Evolutionary conservation across 2,113 vertebrate genomes (phyloP).

Genomic region (Brachirus orientalis): DNA sequence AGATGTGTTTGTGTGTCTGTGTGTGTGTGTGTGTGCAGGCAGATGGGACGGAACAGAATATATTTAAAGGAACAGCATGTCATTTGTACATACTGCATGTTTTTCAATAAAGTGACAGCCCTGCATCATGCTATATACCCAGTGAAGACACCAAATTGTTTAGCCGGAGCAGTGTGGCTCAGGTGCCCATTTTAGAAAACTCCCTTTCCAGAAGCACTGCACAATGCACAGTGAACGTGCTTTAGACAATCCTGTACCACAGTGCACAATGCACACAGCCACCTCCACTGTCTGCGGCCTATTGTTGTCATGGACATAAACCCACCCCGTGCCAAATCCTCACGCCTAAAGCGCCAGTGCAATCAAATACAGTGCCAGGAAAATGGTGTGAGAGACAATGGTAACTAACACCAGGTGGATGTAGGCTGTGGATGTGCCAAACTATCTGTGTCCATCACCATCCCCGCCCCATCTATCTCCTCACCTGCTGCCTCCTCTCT

Average conservation of each 20-base stretch:
- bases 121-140: conserved; percentile 37
- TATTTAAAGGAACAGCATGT: too few species aligned
- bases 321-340: conserved; percentile 64
- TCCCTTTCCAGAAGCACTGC: conserved; percentile 54
- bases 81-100: too few species aligned
- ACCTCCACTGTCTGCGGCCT: conserved; percentile 47
- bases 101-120: background rate
- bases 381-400: conserved; percentile 58
- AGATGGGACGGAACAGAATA: too few species aligned
- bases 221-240: conserved; percentile 65
- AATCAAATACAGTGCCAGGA: conserved; percentile 63
- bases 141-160: conserved; percentile 54
- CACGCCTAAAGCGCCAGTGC: conserved; percentile 64
- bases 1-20: too few species aligned
- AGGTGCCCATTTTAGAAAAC: conserved; percentile 60
- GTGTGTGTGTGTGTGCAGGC: too few species aligned
- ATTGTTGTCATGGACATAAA: conserved; percentile 70
- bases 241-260: conserved; percentile 60
- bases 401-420: conserved; percentile 64
- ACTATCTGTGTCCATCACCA: conserved; percentile 58
- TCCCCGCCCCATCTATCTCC: conserved; percentile 48
- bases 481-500: conserved; percentile 51
- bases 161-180: conserved; percentile 50
- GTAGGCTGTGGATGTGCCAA: conserved; percentile 50
- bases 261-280: conserved; percentile 51